Conservation (phyloP, 2,113 vertebrate genomes). For the Orcinus orca region DNA sequence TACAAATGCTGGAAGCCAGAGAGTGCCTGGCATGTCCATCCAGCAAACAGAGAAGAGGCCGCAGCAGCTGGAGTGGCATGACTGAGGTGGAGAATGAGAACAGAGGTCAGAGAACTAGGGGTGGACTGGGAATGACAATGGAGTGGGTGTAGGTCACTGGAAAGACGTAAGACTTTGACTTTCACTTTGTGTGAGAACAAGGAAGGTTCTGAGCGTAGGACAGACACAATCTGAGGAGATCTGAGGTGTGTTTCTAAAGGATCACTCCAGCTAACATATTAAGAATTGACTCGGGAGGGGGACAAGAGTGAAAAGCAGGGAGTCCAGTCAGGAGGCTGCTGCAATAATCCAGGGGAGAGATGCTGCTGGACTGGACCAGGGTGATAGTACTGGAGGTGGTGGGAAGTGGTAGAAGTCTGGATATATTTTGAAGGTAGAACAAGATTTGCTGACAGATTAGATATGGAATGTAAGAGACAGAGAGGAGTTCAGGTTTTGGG, state of each 20-base stretch:
- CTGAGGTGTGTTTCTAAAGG: neutral
- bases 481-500: neutral
- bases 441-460: neutral
- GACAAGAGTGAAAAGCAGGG: neutral
- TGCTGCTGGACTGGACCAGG: neutral
- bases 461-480: neutral
- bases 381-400: neutral
- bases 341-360: neutral
- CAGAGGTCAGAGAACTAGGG: neutral
- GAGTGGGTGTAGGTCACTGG: accelerated
- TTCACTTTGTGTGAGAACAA: neutral
- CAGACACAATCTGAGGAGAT: neutral
- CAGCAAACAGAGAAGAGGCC: neutral
- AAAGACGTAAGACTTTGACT: neutral
- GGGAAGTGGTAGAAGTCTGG: neutral
- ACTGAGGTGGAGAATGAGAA: too few relatives aligned
- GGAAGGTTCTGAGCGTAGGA: neutral
- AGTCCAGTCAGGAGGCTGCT: neutral
- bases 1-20: neutral
- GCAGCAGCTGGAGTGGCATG: neutral
- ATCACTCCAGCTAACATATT: neutral
- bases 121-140: accelerated
- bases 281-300: neutral
- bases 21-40: neutral
- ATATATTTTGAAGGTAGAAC: neutral